Percentiles rank a stretch among this genome's conserved stretches.
These are phyloP conservation scores for Chaitophorus viminalis DNA, from an alignment of 2,888 invertebrate genomes.

Conservation along the genomic window DNA sequence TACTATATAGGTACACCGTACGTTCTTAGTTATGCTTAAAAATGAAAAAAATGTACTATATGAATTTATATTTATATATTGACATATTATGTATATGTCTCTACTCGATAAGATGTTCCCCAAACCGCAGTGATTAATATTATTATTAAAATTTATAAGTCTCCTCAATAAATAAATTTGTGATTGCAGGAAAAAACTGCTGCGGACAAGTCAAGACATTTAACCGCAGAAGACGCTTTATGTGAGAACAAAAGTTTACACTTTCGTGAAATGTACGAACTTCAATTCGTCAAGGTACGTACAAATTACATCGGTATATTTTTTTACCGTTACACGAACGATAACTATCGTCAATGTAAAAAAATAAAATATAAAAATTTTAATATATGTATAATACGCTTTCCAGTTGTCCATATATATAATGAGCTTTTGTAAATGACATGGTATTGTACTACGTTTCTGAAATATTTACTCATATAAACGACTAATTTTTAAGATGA, in stretches of 20 bases:
- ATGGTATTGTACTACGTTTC: neutral
- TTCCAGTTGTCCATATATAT: slow-evolving; percentile 1
- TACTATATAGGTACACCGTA: neutral
- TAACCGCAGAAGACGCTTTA: slow-evolving; percentile 46
- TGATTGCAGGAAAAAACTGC: slow-evolving; percentile 59
- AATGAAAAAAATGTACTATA: too few relatives aligned
- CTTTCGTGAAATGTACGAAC: slow-evolving; percentile 59
- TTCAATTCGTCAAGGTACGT: slow-evolving; percentile 60
- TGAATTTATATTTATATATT: too few relatives aligned
- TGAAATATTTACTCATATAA: neutral
- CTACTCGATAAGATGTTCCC: too few relatives aligned
- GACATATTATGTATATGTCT: too few relatives aligned
- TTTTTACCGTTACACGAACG: slow-evolving; percentile 44
- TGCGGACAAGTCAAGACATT: slow-evolving; percentile 49
- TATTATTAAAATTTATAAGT: neutral
- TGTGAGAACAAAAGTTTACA: slow-evolving; percentile 60
- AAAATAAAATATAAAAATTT: neutral
- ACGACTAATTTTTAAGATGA: neutral
- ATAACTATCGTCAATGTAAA: neutral
- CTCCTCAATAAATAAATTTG: slow-evolving; percentile 37
- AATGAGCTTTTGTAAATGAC: neutral
- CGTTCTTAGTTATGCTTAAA: too few relatives aligned
- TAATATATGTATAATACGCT: neutral
- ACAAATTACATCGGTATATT: slow-evolving; percentile 36
- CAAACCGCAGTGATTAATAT: neutral